Evolutionary conservation across 1,140 invertebrate species (phyloP), one percentile per base, ranked within the genome.

Genomic region (Zaprionus davidi): DNA sequence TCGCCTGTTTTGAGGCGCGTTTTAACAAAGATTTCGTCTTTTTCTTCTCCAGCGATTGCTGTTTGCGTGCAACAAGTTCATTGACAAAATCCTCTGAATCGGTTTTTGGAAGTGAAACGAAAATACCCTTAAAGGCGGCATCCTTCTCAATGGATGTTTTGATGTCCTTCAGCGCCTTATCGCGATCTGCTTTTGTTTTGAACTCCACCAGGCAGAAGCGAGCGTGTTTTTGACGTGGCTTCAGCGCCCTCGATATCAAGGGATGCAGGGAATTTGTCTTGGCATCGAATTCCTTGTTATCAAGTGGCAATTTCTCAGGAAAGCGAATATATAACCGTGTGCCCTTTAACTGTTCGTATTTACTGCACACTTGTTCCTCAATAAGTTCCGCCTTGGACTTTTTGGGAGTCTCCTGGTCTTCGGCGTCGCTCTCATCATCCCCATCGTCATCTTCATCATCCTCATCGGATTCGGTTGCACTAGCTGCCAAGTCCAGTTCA

Each of bases 141-240:
- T 90, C 81, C 2, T 15, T 79, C 44, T 82, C 65, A 20, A 77
- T 72, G 6, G 74, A 57, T 6, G n/a, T 6, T 24, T 74, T 82
- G 1, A 92, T 81, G 3, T 81, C 76, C 31, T 71, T 34, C 4
- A 82, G 56, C 0, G 85, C 90, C 6, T 26, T 41, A 58, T 92
- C 81, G 0, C 91, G 90, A 59, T 92, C 78, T 6, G 81, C 65
- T 26, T 80, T 57, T 0, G 82, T 71, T 28, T 79, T 64, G 24
- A 92, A 92, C 2, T 92, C 83, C 0, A 91, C 81, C 5, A 92
- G 59, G 36, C 91, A 92, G 28, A 92, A 92, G 1, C 91, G 85
- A 2, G 86, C 91, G 24, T 92, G 78, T 34, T 90, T 92, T 31
- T 92, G 91, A 1, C 91, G 82, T 0, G 91, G 91, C 44, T 88